Evolutionary conservation across 2,113 vertebrate genomes (phyloP).

Genomic region (Saguinus midas): DNA sequence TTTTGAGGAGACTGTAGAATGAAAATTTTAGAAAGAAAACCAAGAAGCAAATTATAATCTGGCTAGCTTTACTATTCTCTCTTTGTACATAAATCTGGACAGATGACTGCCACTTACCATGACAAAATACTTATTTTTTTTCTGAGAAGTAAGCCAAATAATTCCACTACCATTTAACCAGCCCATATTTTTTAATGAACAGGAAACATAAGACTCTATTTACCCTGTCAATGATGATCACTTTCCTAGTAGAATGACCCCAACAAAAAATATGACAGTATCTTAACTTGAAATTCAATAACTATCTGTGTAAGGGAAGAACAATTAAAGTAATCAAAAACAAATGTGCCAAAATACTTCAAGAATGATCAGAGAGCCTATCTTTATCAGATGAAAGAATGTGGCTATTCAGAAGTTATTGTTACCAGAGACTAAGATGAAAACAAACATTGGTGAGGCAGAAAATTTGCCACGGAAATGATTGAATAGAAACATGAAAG

Average conservation of each 20-base stretch:
- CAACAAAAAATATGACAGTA: constrained; percentile 29
- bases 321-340: constrained; percentile 75
- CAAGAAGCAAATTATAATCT: not conserved
- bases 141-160: not conserved
- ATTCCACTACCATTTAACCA: constrained; percentile 8
- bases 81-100: not conserved
- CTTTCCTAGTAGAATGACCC: constrained; percentile 8
- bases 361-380: constrained; percentile 44
- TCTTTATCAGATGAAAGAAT: constrained; percentile 62
- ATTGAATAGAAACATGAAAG: constrained; percentile 79
- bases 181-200: not conserved
- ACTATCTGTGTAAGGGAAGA: constrained; percentile 20
- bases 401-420: constrained; percentile 65
- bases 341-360: constrained; percentile 61
- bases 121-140: not conserved
- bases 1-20: not conserved
- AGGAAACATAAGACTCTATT: not conserved
- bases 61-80: not conserved
- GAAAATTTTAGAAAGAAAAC: constrained; percentile 17
- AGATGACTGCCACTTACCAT: not conserved
- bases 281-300: constrained; percentile 58
- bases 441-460: constrained; percentile 57
- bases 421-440: constrained; percentile 60
- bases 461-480: constrained; percentile 77
- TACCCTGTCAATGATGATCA: not conserved